Conservation (phyloP, 2,113 vertebrate species). For the Ivindomyrus marchei region DNA sequence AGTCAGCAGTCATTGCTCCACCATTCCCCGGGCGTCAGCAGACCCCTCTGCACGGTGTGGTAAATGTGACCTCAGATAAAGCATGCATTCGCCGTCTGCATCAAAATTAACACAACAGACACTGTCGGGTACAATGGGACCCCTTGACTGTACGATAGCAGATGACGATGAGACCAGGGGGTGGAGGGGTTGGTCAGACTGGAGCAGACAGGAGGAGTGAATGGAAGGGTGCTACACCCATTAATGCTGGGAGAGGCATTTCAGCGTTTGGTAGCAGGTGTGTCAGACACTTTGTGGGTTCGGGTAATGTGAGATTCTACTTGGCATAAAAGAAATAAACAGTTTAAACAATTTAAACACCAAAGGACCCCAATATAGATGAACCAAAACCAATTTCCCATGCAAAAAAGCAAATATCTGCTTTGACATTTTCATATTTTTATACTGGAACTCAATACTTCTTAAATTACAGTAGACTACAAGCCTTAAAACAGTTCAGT, state of each 20-base stretch:
- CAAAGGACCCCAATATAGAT: neutral
- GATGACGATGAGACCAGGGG: neutral
- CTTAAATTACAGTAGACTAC: neutral
- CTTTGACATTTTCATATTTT: neutral
- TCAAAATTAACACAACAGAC: neutral
- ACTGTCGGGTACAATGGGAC: neutral
- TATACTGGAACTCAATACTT: neutral
- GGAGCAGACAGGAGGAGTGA: conserved; percentile 18
- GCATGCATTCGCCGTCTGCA: too few species aligned
- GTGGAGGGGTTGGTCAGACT: neutral
- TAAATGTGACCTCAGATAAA: neutral
- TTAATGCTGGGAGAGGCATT: neutral
- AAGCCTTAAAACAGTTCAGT: neutral
- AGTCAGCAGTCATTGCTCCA: neutral
- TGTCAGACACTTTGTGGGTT: neutral
- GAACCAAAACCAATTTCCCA: neutral
- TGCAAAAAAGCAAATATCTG: neutral
- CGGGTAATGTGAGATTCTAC: neutral
- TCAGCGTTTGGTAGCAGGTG: neutral
- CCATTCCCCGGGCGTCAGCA: neutral
- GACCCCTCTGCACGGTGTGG: neutral
- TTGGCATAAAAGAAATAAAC: neutral
- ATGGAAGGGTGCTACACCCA: neutral
- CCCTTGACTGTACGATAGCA: neutral
- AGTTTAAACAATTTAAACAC: neutral